A percentile compares a stretch with the other conserved stretches of the same genome.
phyloP scores from a whole-genome alignment of 2,113 vertebrate species.

The Orthonyx spaldingii region DNA sequence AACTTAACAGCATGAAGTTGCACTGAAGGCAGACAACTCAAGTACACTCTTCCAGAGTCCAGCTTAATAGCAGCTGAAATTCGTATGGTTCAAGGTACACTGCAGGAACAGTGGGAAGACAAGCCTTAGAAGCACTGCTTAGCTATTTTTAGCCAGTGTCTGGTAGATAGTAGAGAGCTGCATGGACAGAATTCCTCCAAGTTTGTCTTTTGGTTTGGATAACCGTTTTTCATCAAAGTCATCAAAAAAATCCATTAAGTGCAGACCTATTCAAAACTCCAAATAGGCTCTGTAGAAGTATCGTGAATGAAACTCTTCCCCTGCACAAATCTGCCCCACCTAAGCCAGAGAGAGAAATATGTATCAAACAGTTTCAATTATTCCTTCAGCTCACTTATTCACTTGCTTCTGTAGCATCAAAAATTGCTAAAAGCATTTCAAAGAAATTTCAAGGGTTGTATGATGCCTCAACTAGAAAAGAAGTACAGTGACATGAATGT shows the following conservation, averaged over 20 bases:
- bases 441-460: not conserved
- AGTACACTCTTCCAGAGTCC: not conserved
- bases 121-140: not conserved
- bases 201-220: not conserved
- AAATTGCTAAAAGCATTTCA: not conserved
- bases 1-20: not conserved
- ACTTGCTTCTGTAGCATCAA: not conserved
- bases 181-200: not conserved
- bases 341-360: not conserved
- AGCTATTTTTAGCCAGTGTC: not conserved
- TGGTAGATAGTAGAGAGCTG: not conserved
- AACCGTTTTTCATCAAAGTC: not conserved
- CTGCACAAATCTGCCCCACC: not conserved
- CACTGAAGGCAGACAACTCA: not conserved
- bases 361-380: not conserved
- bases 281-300: not conserved
- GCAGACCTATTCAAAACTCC: not conserved
- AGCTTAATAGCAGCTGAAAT: not conserved
- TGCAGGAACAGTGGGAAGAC: not conserved
- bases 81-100: not conserved
- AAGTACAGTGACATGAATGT: not conserved
- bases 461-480: not conserved
- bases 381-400: not conserved
- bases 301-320: not conserved
- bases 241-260: not conserved